A percentile compares a stretch with the other conserved stretches of the same genome.
These are phyloP conservation scores for Cassiopea andromeda DNA, from an alignment of 30 jellyfish, hydroid and myxozoan genomes.

Conservation along the genomic window DNA sequence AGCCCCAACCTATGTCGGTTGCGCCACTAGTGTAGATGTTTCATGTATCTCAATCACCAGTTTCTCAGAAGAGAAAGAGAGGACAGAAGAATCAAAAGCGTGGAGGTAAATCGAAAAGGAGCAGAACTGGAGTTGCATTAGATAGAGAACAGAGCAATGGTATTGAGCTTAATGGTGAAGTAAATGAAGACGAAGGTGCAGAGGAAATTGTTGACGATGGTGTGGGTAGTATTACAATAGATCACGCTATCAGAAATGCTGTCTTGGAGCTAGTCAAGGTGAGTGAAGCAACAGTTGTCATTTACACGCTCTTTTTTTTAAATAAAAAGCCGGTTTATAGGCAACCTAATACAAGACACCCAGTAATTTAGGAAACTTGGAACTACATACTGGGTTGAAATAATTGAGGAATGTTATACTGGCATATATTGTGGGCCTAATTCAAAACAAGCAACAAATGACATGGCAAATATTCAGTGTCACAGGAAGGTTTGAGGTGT, in stretches of 20 bases:
- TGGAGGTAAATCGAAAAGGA: constrained; percentile 34
- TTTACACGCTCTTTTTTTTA: neutral
- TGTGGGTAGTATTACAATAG: neutral
- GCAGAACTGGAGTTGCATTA: neutral
- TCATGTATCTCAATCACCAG: neutral
- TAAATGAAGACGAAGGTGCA: neutral
- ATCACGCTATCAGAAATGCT: constrained; percentile 1
- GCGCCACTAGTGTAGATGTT: neutral
- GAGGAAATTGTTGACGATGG: constrained; percentile 6
- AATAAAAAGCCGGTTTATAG: neutral
- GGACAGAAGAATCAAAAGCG: constrained; percentile 3
- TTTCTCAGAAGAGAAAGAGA: constrained; percentile 36
- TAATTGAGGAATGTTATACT: too few species aligned
- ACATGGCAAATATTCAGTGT: too few species aligned
- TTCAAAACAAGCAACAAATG: too few species aligned
- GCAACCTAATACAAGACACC: neutral
- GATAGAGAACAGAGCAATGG: constrained; percentile 2
- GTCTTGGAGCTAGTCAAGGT: constrained; percentile 27
- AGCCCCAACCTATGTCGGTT: too few species aligned
- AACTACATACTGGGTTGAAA: too few species aligned
- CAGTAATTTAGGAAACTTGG: too few species aligned
- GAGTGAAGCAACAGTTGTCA: neutral
- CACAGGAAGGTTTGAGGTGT: too few species aligned
- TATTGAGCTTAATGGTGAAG: constrained; percentile 7
- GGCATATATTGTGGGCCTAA: too few species aligned